Base-by-base conservation (phyloP, 2,888 invertebrate genomes). In the Eupithecia centaureata region DNA sequence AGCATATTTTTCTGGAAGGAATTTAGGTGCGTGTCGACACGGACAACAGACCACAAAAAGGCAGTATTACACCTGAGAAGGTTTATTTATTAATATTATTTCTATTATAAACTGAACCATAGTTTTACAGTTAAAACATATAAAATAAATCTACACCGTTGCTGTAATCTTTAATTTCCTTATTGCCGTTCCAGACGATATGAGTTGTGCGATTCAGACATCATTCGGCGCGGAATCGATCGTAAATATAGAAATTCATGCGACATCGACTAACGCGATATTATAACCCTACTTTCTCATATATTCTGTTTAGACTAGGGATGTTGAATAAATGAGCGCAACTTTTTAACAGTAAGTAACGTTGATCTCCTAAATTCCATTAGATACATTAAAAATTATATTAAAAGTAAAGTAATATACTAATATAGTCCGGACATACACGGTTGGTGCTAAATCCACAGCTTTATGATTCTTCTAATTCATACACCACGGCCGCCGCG, bases 241-340 rank as follows among this genome's bases (percentile, higher is more conserved):
- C 65, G 58, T 71, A 68, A 71, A 68, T 57, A 61, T 35, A 51
- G 52, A 62, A 65, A 65, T 58, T 56, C 59, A 72, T 67, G 63
- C 30, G 61, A 71, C 65, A 68, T 74, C 67, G 66, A 71, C 52
- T 60, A 52, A 32, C 56, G 54, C 52, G n/a, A 57, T 68, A 59
- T 67, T 69, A 67, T n/a, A n/a, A n/a, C 62, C 72, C 70, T 65
- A 72, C 63, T 63, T 66, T 38, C 52, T 61, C 47, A 60, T 35
- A 52, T 62, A 62, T 61, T 63, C 63, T 57, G 25, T 22, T 27
- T 38, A 15, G 35, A 51, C n/a, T 67, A 67, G 60, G 67, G 60
- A 22, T 63, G 28, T 12, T 35, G 35, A n/a, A 27, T 42, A 42
- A 42, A 42, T 18, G 18, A 42, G 42, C n/a, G 7, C n/a, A 42